These are phyloP conservation scores for Apodemia duryi DNA, from an alignment of 2,888 invertebrate genomes.

Conservation along the genomic window DNA sequence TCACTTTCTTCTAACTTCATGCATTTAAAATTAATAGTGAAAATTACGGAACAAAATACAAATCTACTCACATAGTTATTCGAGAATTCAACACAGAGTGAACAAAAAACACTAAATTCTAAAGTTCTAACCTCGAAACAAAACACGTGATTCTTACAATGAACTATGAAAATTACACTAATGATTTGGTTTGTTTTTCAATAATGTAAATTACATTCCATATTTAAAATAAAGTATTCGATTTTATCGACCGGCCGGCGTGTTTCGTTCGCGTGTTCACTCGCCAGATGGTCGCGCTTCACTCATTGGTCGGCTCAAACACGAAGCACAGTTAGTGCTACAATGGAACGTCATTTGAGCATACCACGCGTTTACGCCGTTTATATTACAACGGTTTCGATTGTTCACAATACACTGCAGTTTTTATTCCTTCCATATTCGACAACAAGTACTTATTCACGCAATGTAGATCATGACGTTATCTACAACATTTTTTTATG, in stretches of 20 bases:
- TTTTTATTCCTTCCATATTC: neutral
- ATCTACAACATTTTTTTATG: neutral
- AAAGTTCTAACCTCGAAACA: slow-evolving; percentile 1
- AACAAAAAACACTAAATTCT: neutral
- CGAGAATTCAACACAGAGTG: neutral
- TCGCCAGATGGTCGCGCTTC: slow-evolving; percentile 28
- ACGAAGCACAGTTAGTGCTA: slow-evolving; percentile 27
- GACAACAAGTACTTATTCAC: neutral
- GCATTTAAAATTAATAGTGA: neutral
- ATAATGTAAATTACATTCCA: neutral
- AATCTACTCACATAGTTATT: neutral
- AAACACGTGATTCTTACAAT: neutral
- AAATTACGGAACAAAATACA: neutral
- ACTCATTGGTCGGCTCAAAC: slow-evolving; percentile 30
- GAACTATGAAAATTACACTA: neutral
- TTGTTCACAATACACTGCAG: neutral
- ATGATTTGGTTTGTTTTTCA: neutral
- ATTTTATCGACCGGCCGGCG: slow-evolving; percentile 30
- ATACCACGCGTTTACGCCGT: slow-evolving; percentile 20
- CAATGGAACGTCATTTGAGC: slow-evolving; percentile 27
- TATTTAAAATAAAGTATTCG: slow-evolving; percentile 16
- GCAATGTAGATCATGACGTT: neutral
- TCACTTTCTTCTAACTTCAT: neutral
- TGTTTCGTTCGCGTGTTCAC: slow-evolving; percentile 28
- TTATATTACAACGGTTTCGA: slow-evolving; percentile 1